Conservation (phyloP, 2,113 vertebrate genomes). For the Takifugu bimaculatus region DNA sequence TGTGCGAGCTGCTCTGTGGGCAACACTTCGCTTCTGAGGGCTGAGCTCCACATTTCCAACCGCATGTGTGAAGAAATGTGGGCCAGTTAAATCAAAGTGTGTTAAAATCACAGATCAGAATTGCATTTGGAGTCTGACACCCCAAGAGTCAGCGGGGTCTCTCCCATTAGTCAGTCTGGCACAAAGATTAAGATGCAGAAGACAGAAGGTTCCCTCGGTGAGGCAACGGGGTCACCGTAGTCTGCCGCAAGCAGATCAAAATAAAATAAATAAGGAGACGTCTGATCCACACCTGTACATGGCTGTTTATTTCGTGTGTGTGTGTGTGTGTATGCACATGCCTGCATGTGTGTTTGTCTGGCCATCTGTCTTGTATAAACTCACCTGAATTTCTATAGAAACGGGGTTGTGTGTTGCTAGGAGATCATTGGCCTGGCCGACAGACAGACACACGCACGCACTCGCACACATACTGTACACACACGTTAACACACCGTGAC, state of each 20-base stretch:
- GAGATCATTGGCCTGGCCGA: slow-evolving; percentile 32
- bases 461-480: neutral
- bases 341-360: neutral
- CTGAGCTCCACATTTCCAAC: neutral
- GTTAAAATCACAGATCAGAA: too few relatives aligned
- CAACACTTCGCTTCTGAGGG: neutral
- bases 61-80: neutral
- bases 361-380: slow-evolving; percentile 57
- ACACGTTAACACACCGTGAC: neutral
- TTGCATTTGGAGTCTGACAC: too few relatives aligned
- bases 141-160: too few relatives aligned
- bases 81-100: too few relatives aligned
- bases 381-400: slow-evolving; percentile 45
- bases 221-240: too few relatives aligned
- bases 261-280: too few relatives aligned
- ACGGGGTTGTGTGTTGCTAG: slow-evolving; percentile 49
- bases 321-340: slow-evolving; percentile 14
- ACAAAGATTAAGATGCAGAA: too few relatives aligned
- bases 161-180: too few relatives aligned
- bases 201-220: too few relatives aligned
- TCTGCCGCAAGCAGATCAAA: too few relatives aligned
- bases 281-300: neutral
- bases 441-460: neutral
- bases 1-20: neutral
- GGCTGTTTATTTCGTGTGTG: neutral